These are phyloP conservation scores for Habropoda laboriosa DNA, from an alignment of 1,140 invertebrate genomes.

Conservation along the genomic window DNA sequence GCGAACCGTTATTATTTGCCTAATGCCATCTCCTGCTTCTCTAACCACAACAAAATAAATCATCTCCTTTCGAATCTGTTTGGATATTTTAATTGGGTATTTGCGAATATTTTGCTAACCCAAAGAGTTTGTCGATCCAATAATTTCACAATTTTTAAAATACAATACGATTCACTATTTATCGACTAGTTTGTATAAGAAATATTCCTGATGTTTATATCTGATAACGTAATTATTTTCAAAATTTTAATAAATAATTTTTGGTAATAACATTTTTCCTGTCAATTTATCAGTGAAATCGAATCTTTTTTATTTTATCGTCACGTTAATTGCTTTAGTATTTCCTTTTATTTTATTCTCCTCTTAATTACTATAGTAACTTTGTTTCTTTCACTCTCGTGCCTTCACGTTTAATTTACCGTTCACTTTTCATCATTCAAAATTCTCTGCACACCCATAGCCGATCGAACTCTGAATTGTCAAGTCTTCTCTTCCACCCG, in stretches of 20 bases:
- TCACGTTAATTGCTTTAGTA: not conserved
- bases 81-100: too few relatives aligned
- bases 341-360: not conserved
- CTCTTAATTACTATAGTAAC: not conserved
- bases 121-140: not conserved
- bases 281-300: too few relatives aligned
- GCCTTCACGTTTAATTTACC: not conserved
- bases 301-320: too few relatives aligned
- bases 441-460: not conserved
- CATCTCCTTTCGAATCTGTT: slow-evolving; percentile 1
- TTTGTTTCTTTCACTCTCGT: not conserved
- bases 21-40: slow-evolving; percentile 1
- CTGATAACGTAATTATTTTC: too few relatives aligned
- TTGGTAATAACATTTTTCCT: too few relatives aligned
- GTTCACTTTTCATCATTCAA: not conserved
- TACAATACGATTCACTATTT: not conserved
- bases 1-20: slow-evolving; percentile 54
- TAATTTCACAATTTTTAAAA: not conserved
- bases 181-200: too few relatives aligned
- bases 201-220: too few relatives aligned
- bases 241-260: too few relatives aligned
- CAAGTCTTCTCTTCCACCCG: too few relatives aligned
- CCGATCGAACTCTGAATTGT: too few relatives aligned
- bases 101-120: too few relatives aligned
- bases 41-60: slow-evolving; percentile 24